Conservation (phyloP, 1,140 invertebrate species). For the Ridgeia piscesae region DNA sequence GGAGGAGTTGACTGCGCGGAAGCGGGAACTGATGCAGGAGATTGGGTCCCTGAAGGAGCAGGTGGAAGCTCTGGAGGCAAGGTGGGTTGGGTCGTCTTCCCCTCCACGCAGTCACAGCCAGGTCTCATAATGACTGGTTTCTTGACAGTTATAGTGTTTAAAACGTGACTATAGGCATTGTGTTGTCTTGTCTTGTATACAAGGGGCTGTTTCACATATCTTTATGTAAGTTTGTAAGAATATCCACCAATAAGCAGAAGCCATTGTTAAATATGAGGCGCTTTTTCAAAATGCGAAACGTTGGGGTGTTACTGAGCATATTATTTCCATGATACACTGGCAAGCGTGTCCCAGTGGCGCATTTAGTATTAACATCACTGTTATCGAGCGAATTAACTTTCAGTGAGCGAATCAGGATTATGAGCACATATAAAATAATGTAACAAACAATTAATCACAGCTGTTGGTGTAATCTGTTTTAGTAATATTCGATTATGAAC, state of each 20-base stretch:
- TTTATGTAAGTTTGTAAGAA: not conserved
- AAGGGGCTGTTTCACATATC: no score
- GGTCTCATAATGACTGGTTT: not conserved
- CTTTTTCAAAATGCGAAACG: no score
- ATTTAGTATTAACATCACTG: no score
- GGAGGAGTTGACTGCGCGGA: slow-evolving; percentile 63
- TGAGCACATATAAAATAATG: no score
- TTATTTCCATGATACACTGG: no score
- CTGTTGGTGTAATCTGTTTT: not conserved
- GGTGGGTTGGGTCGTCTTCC: slow-evolving; percentile 42
- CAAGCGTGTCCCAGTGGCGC: not conserved
- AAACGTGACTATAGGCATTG: not conserved
- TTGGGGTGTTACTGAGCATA: no score
- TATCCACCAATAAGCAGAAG: no score
- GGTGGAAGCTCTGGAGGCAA: slow-evolving; percentile 66
- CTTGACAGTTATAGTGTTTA: not conserved
- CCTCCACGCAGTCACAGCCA: not conserved
- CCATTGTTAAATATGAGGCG: no score
- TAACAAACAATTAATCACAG: no score
- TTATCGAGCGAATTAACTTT: no score
- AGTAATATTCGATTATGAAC: not conserved
- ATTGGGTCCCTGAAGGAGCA: slow-evolving; percentile 63
- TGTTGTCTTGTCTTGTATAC: not conserved
- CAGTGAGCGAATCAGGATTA: no score
- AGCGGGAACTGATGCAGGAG: slow-evolving; percentile 61